phyloP scores from a whole-genome alignment of 2,888 invertebrate species.

The Dendrolimus houi region DNA sequence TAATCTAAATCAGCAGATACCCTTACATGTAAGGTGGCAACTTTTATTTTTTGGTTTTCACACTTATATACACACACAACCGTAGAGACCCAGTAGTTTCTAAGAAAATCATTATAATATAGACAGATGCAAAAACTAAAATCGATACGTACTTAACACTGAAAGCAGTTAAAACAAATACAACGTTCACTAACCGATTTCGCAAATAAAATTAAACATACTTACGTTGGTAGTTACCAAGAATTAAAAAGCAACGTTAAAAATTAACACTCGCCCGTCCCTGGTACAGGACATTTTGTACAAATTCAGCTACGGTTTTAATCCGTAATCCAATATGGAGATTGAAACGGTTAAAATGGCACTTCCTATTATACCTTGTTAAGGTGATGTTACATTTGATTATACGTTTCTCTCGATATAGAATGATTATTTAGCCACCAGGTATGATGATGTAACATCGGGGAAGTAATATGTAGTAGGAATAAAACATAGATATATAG shows the following conservation, averaged over 20 bases:
- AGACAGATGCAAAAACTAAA: too few relatives aligned
- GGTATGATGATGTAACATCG: not conserved
- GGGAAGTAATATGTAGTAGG: too few relatives aligned
- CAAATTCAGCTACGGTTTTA: slow-evolving; percentile 14
- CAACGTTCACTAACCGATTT: not conserved
- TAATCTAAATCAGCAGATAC: too few relatives aligned
- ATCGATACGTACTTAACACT: too few relatives aligned
- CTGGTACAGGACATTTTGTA: not conserved
- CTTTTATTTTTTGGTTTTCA: too few relatives aligned
- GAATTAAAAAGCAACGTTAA: not conserved
- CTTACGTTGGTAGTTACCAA: not conserved
- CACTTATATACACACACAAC: too few relatives aligned
- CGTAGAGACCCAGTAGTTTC: too few relatives aligned
- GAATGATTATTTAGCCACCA: not conserved
- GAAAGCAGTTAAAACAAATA: too few relatives aligned
- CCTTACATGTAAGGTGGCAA: too few relatives aligned
- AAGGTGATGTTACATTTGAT: not conserved
- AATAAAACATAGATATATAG: too few relatives aligned
- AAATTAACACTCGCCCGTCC: not conserved
- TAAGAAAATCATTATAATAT: too few relatives aligned
- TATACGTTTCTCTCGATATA: too few relatives aligned
- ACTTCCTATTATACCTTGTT: not conserved
- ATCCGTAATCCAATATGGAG: slow-evolving; percentile 20
- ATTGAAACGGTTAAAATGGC: slow-evolving; percentile 11
- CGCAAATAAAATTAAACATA: not conserved